Evolutionary conservation across 2,113 vertebrate species (phyloP).

Genomic region (Guaruba guarouba): DNA sequence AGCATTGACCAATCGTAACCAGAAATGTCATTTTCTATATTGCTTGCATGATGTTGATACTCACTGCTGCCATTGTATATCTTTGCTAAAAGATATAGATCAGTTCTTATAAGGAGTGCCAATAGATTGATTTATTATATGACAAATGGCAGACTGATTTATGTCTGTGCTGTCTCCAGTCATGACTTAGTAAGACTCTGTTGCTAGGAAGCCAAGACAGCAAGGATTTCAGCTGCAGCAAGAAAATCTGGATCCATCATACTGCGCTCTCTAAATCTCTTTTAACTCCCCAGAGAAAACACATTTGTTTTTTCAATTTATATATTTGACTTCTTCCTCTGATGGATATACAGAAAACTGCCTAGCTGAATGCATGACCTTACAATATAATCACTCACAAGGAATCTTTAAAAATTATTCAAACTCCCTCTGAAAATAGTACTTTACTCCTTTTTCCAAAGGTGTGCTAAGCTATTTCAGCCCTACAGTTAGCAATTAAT

Average conservation of each 20-base stretch:
- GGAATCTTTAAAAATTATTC: neutral
- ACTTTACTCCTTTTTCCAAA: neutral
- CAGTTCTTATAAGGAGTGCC: neutral
- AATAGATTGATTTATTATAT: neutral
- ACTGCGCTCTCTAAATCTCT: neutral
- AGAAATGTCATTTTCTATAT: neutral
- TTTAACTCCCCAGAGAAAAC: neutral
- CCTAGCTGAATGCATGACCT: neutral
- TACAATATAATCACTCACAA: neutral
- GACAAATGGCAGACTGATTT: neutral
- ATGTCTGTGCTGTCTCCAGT: neutral
- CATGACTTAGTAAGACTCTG: neutral
- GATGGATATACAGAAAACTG: neutral
- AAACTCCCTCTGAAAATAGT: neutral
- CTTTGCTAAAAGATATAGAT: neutral
- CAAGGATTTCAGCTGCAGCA: neutral
- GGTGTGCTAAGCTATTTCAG: neutral
- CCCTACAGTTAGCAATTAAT: neutral
- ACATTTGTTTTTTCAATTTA: neutral
- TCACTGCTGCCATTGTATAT: neutral
- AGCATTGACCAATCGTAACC: neutral
- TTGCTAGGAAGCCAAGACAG: slow-evolving; percentile 53
- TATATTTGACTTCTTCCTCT: neutral
- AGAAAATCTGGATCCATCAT: neutral
- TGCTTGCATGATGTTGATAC: neutral